Base-by-base conservation (phyloP, 2,888 invertebrate genomes). In the Rutpela maculata region DNA sequence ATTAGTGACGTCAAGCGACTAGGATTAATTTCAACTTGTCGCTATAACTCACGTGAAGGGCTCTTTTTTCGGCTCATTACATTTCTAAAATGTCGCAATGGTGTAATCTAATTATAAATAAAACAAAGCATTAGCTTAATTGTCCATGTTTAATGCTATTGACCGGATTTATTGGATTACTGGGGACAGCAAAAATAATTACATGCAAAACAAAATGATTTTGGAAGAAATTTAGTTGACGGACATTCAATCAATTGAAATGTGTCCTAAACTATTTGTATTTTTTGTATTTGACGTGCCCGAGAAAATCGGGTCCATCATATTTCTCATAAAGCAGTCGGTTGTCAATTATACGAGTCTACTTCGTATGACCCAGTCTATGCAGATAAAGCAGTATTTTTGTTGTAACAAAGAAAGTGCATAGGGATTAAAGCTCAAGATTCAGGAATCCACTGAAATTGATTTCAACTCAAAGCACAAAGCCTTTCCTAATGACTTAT, bases 1-100 rank as follows among this genome's bases (percentile, higher is more conserved):
- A 86, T 86, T 85, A 85, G 85, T 84, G 81, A 82, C 81, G 81
- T 83, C 81, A 80, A 80, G 81, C 83, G 84, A 81, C 82, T 79
- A 75, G 81, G 83, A 85, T 84, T 85, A 84, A 85, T 85, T 83
- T 79, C 81, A 80, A 77, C 79, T 80, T 83, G 83, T 82, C 85
- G 78, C 81, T 80, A 83, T 85, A 85, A 84, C 79, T 85, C 83
- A 83, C 78, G 73, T 31, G 77, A 70, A 60, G 70, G 69, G 78
- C 76, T 79, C 79, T 81, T 86, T 85, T 84, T 85, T 85, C 84
- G 83, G 83, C 83, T 86, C 86, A 86, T 86, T 86, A 86, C 84
- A 78, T 85, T 83, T 79, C 85, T 84, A 83, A 85, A 84, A 84
- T 84, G 85, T 85, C 85, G 84, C 85, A 82, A 62, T 81, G 82